phyloP scores from a whole-genome alignment of 2,113 vertebrate genomes.

The Tauraco erythrolophus region DNA sequence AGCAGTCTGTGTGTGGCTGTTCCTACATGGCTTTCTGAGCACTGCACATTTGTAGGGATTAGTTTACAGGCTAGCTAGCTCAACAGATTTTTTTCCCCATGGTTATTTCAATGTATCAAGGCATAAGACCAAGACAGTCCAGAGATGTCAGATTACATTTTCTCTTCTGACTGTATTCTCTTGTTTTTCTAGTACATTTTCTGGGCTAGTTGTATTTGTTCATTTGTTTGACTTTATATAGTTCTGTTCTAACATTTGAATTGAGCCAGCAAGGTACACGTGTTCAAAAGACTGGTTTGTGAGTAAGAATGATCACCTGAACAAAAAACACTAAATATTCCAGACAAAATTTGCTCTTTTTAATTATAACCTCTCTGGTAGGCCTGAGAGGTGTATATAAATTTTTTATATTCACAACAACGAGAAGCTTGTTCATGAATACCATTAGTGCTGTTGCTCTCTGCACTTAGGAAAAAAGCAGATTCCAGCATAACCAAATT shows the following conservation, averaged over 20 bases:
- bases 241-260: neutral
- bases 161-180: neutral
- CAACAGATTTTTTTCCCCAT: neutral
- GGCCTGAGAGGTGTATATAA: neutral
- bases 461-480: neutral
- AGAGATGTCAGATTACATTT: neutral
- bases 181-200: neutral
- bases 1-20: neutral
- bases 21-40: neutral
- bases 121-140: neutral
- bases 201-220: neutral
- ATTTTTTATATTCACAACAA: neutral
- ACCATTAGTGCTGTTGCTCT: neutral
- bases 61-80: neutral
- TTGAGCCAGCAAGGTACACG: neutral
- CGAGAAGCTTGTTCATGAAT: neutral
- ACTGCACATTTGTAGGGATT: neutral
- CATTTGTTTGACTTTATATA: neutral
- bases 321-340: neutral
- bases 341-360: neutral
- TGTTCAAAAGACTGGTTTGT: neutral
- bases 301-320: neutral
- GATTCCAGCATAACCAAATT: slow-evolving; percentile 47
- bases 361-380: neutral
- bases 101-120: neutral